These are phyloP conservation scores for Manis pentadactyla DNA, from an alignment of 2,797 vertebrate species.

Conservation along the genomic window DNA sequence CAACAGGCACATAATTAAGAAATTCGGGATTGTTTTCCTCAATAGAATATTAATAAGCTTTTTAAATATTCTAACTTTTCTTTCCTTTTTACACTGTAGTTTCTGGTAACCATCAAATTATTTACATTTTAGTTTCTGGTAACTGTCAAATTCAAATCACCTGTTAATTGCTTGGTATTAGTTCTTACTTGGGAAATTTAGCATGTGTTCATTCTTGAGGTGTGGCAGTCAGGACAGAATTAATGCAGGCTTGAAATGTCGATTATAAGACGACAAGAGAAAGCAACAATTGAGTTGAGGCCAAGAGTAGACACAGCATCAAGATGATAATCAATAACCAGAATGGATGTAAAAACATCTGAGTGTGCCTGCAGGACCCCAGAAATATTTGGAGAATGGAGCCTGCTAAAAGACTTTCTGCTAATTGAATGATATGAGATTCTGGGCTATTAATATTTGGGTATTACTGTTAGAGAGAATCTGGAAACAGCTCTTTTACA, in stretches of 20 bases:
- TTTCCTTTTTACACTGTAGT: background rate
- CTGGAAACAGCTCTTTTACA: background rate
- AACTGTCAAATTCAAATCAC: background rate
- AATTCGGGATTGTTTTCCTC: background rate
- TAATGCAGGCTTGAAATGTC: background rate
- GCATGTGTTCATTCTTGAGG: background rate
- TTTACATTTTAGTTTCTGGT: background rate
- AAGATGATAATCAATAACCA: background rate
- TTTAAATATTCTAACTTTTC: conserved; percentile 16
- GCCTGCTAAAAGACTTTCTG: background rate
- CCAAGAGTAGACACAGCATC: background rate
- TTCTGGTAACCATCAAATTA: background rate
- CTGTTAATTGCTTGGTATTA: background rate
- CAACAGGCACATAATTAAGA: background rate
- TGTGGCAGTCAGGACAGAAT: background rate
- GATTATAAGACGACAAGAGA: background rate
- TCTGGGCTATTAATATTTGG: background rate
- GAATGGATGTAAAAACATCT: background rate
- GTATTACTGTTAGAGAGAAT: background rate
- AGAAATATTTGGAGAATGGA: background rate
- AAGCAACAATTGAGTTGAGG: background rate
- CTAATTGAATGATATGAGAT: background rate
- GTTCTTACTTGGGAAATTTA: background rate
- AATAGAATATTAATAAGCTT: background rate
- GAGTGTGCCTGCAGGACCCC: background rate